Evolutionary conservation across 1,140 invertebrate genomes (phyloP), one percentile per base, ranked within the genome.

Genomic region (Drosophila sturtevanti): DNA sequence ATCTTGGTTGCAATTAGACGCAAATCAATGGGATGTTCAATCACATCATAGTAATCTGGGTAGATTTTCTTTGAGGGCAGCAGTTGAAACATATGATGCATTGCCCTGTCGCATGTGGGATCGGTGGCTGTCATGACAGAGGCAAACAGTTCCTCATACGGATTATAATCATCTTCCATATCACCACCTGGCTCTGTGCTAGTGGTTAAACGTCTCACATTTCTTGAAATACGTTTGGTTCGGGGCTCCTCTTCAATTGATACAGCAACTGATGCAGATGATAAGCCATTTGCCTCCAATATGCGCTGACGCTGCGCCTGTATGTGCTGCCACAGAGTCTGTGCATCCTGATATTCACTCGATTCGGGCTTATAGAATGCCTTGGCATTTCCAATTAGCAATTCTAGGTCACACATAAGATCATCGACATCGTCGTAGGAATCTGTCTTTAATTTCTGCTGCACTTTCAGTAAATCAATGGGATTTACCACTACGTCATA

Each of bases 31-130:
- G 99, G 99, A 77, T 96, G 95, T 63, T 98, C 96, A 70, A 99
- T 99, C 0, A 99, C 95, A 81, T 97, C 96, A 90, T 98, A 99
- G 92, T 99, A 99, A 82, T 99, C 97, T 0, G 98, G 98, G 93
- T 99, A 99, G 54, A 95, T 94, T 80, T 96, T 96, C 91, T 96
- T 97, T 0, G 97, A 98, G 16, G 98, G 98, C 54, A 99, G 93
- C 21, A 98, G 93, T 90, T 98, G 96, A 92, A 99, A 99, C 77
- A 95, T 95, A 18, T 95, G 94, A 92, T 98, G 96, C 14, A 99
- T 93, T 0, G 95, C 93, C 12, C 97, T 93, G 51, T 97, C 96
- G 72, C 98, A 97, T 80, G 96, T 95, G 16, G 97, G 92, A 92
- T 97, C 96, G 12, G 93, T 94, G 4, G 96, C 95, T 11, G 94